Base-by-base conservation (phyloP, 2,888 invertebrate genomes). In the Megamerina dolium region DNA sequence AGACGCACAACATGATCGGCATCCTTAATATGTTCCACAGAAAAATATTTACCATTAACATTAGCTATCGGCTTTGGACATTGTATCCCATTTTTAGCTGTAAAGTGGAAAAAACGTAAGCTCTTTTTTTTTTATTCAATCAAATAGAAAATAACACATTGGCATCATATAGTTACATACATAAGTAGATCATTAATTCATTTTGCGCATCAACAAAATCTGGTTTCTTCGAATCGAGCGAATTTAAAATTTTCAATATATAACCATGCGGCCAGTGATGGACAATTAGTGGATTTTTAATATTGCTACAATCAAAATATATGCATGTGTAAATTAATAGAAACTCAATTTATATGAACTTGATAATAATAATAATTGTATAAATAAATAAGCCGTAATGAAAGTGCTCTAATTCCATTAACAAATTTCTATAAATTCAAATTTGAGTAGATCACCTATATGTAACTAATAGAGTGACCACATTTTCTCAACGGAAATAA, bases 191-290 rank as follows among this genome's bases (percentile, higher is more conserved):
- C 76, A 90, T 78, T 50, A 87, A 72, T 53, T 81, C 77, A 51
- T 80, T 85, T 70, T 90, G 89, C 0, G 82, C 88, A 45, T 87
- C 85, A 6, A 89, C 75, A 16, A 83, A 75, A 2, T 68, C 66
- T 0, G 74, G 64, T 35, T 85, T 82, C 58, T 78, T 75, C 0
- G 92, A 87, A 66, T 92, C 90, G 63, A 86, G 72, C 0, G 85
- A 79, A 71, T 93, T 93, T 55, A 88, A 75, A 37, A 93, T 79
- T 75, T 93, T 93, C 45, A 93, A 69, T 16, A 88, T 82, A 60
- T 86, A 87, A 0, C 85, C 86, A 53, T 80, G 64, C 0, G 76
- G 72, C 49, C 75, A 74, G 49, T 77, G 74, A 4, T 71, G 61
- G 0, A 74, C 70, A 46, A 81, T 77, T 16, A 82, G 59, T 0